Evolutionary conservation across 2,797 vertebrate genomes (phyloP).

Genomic region (Esox lucius): DNA sequence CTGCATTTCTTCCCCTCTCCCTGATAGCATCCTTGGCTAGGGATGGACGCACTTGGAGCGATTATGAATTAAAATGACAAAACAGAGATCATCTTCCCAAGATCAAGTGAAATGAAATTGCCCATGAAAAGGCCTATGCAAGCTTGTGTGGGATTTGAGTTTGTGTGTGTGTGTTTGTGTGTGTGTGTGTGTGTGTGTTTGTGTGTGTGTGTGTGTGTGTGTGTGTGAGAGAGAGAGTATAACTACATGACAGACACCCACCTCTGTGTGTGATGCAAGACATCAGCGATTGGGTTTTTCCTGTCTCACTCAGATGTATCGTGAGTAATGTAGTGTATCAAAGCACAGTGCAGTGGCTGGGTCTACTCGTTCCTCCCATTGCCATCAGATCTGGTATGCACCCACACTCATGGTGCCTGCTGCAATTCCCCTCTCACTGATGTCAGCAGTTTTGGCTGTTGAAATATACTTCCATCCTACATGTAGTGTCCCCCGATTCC

Average conservation of each 20-base stretch:
- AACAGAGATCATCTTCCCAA: constrained; percentile 64
- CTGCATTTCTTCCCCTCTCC: constrained; percentile 4
- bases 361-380: constrained; percentile 41
- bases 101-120: constrained; percentile 71
- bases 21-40: constrained; percentile 24
- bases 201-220: constrained; percentile 7
- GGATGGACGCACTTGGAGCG: constrained; percentile 43
- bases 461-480: constrained; percentile 45
- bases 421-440: constrained; percentile 28
- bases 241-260: constrained; percentile 50
- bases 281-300: constrained; percentile 34
- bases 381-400: constrained; percentile 40
- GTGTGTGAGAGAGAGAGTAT: constrained; percentile 4
- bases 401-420: constrained; percentile 18
- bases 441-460: constrained; percentile 51
- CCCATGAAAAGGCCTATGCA: constrained; percentile 55
- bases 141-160: constrained; percentile 26
- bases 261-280: constrained; percentile 20
- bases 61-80: constrained; percentile 70
- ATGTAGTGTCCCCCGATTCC: constrained; percentile 18
- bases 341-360: constrained; percentile 33
- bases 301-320: constrained; percentile 47
- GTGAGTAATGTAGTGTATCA: constrained; percentile 56
- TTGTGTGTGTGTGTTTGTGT: not conserved
- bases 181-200: constrained; percentile 4